Base-by-base conservation (phyloP, 2,888 invertebrate species). In the Megaustenia siamemsis region DNA sequence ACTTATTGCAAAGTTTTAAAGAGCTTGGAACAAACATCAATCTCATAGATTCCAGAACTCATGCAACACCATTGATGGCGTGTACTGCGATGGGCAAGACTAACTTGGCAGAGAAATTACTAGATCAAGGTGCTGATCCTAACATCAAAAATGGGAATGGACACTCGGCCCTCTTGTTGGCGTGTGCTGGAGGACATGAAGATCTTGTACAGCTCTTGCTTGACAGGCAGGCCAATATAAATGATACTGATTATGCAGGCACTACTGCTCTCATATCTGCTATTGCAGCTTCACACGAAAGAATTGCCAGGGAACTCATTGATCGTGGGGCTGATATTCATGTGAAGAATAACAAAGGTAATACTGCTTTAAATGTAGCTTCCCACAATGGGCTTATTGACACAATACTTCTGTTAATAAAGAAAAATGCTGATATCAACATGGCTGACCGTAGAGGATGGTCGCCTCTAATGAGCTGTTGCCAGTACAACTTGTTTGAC, bases 401-500 rank as follows among this genome's bases (percentile, higher is more conserved):
- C 38, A 76, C 43, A 6, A 66, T 82, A 21, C 43, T n/a, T 15
- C n/a, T 82, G 35, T 49, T 82, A n/a, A 1, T 75, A 24, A 28
- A 53, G 32, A 45, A 66, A 12, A 66, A 75, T 1, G 82, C 75
- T 4, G 43, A 82, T 38, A 45, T 82, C 8, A 82, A 82, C 66
- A 75, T 76, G 18, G 43, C 18, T 28, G 76, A 82, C 66, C 15
- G 21, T 21, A 60, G 71, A 49, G 38, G 53, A 10, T 82, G 82
- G 82, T 76, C 82, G 24, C 82, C 82, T 18, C 63, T 82, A n/a
- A 82, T 82, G 82, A 45, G 18, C 15, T 75, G 82, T 43, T 21
- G 66, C 24, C 82, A 82, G 76, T 38, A 63, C 49, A 66, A 76
- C 45, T 2, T 56, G 28, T 66, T 49, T 49, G 82, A 82, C 35